phyloP scores from a whole-genome alignment of 1,140 invertebrate genomes.

The Chironomus striatipennis region DNA sequence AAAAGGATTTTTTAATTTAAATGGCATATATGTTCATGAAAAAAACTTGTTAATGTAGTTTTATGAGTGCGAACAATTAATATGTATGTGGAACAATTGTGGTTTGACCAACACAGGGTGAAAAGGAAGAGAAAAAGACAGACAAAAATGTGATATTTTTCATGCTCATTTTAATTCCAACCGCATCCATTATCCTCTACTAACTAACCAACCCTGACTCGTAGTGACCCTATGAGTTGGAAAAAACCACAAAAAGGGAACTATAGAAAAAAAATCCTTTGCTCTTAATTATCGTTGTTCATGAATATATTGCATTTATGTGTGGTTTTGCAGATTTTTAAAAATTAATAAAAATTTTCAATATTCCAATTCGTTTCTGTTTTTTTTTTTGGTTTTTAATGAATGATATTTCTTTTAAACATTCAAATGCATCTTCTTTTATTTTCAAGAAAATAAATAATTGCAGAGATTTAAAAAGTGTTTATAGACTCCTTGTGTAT shows the following conservation, averaged over 20 bases:
- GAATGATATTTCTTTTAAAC: no score
- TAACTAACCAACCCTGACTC: neutral
- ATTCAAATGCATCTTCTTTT: no score
- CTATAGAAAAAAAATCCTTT: no score
- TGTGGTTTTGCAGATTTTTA: neutral
- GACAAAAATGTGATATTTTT: neutral
- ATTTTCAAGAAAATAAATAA: no score
- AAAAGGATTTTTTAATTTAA: neutral
- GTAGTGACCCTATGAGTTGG: neutral
- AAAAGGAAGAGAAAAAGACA: neutral
- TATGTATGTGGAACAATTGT: constrained; percentile 2
- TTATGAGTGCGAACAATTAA: constrained; percentile 9
- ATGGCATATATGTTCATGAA: neutral
- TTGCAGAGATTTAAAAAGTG: no score
- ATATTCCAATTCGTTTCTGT: no score
- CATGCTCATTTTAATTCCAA: constrained; percentile 8
- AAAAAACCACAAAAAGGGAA: constrained; percentile 5
- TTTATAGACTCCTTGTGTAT: no score
- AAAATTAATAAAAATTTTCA: no score
- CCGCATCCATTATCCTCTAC: constrained; percentile 6
- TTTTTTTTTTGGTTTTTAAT: no score
- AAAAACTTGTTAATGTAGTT: constrained; percentile 14
- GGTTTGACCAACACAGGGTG: neutral
- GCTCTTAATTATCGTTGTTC: no score
- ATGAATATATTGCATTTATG: neutral